These are phyloP conservation scores for Gymnopithys bicolor DNA, from an alignment of 2,797 vertebrate species.

Conservation along the genomic window DNA sequence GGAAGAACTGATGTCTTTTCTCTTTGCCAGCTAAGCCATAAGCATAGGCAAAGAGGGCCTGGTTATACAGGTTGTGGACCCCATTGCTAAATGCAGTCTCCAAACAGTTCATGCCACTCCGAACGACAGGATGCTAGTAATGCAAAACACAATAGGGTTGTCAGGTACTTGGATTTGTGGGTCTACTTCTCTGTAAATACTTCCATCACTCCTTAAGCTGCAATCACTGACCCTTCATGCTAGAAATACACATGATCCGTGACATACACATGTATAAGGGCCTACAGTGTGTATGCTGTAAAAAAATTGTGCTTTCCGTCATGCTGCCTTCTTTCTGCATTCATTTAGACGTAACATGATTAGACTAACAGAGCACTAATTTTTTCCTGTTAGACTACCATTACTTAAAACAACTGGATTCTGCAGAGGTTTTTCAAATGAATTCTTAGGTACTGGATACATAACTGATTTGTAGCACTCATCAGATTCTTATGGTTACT, in stretches of 20 bases:
- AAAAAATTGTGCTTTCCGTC: neutral
- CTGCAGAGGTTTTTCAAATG: neutral
- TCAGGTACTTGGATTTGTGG: neutral
- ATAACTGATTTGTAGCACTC: neutral
- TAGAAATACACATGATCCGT: neutral
- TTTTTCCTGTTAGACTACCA: neutral
- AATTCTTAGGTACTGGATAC: neutral
- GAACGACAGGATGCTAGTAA: slow-evolving; percentile 26
- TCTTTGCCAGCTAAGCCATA: slow-evolving; percentile 80
- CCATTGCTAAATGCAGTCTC: slow-evolving; percentile 61
- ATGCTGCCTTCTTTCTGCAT: neutral
- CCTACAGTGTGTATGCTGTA: neutral
- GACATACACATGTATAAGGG: neutral
- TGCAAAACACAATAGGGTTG: neutral
- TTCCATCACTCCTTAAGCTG: neutral
- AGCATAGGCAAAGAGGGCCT: slow-evolving; percentile 83
- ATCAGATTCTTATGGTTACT: neutral
- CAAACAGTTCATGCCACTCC: slow-evolving; percentile 49
- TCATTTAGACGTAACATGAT: neutral
- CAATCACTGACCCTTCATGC: neutral
- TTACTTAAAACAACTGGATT: neutral
- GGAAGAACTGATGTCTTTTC: slow-evolving; percentile 25
- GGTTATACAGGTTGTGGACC: slow-evolving; percentile 76
- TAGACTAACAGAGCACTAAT: neutral
- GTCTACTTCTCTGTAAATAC: neutral